A percentile compares a stretch with the other conserved stretches of the same genome.
These are phyloP conservation scores for Takifugu flavidus DNA, from an alignment of 2,113 vertebrate species.

Conservation along the genomic window DNA sequence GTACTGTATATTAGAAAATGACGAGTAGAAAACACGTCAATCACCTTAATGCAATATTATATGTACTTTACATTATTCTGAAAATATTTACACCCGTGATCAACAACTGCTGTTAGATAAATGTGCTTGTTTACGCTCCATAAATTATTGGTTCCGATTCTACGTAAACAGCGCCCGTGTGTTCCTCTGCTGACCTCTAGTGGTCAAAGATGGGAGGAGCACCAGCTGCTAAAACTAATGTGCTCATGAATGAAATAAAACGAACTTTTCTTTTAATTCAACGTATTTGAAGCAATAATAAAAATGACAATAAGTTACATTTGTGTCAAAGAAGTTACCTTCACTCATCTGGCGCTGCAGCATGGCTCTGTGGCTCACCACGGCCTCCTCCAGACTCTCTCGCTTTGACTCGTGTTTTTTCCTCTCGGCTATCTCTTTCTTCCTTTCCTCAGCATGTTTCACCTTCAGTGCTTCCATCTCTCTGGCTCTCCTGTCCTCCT, in stretches of 20 bases:
- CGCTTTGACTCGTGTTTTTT: slow-evolving; percentile 14
- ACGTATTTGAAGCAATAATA: too few relatives aligned
- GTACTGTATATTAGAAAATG: too few relatives aligned
- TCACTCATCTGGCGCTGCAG: slow-evolving; percentile 27
- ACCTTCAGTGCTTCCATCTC: slow-evolving; percentile 34
- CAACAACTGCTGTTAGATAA: too few relatives aligned
- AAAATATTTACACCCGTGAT: too few relatives aligned
- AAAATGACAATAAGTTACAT: too few relatives aligned
- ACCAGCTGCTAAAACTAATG: neutral
- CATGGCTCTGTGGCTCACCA: slow-evolving; percentile 33
- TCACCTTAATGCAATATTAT: too few relatives aligned
- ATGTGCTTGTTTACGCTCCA: too few relatives aligned
- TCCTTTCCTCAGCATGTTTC: slow-evolving; percentile 38
- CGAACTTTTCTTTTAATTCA: too few relatives aligned
- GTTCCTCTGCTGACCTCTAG: neutral
- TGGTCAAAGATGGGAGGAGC: neutral
- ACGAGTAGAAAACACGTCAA: too few relatives aligned
- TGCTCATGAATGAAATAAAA: neutral
- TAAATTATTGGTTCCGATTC: too few relatives aligned
- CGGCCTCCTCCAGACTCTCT: slow-evolving; percentile 37
- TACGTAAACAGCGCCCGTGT: too few relatives aligned
- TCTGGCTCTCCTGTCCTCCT: slow-evolving; percentile 26
- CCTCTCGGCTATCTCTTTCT: slow-evolving; percentile 21
- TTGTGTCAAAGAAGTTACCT: slow-evolving; percentile 6
- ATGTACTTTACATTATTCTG: too few relatives aligned